phyloP scores from a whole-genome alignment of 2,113 vertebrate genomes.

The Etheostoma cragini region DNA sequence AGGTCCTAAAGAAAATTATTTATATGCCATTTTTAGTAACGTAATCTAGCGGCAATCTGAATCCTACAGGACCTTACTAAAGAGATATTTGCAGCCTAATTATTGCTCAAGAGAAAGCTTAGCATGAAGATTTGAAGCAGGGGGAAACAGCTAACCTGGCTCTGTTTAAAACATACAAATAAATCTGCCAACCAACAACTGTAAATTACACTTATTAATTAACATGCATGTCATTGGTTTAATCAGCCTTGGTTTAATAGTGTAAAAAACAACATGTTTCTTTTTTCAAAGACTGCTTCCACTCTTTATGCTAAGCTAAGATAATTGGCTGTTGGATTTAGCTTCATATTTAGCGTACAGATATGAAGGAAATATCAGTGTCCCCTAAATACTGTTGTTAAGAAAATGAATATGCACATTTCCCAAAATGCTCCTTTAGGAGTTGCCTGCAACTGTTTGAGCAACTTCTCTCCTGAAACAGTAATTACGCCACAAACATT shows the following conservation, averaged over 20 bases:
- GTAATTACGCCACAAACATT: constrained; percentile 20
- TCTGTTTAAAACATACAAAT: neutral
- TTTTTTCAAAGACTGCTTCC: no score
- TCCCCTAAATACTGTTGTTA: neutral
- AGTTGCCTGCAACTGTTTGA: neutral
- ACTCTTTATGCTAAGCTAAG: constrained; percentile 11
- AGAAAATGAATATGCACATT: neutral
- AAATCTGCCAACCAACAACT: neutral
- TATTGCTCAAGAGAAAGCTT: neutral
- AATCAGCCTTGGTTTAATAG: neutral
- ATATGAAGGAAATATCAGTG: neutral
- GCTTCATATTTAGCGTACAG: neutral
- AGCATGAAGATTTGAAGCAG: neutral
- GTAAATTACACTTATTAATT: neutral
- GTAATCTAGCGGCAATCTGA: neutral
- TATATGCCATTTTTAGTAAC: neutral
- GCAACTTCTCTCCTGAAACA: neutral
- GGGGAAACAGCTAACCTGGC: neutral
- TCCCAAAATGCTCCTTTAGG: neutral
- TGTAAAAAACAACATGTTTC: neutral
- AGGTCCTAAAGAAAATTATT: neutral
- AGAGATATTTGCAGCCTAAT: neutral
- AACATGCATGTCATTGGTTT: neutral
- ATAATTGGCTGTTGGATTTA: neutral
- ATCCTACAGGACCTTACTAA: neutral